Evolutionary conservation across 92 coral and sea anemone genomes (phyloP), one percentile per base, ranked within the genome.

Genomic region (Phenganax subtilis): DNA sequence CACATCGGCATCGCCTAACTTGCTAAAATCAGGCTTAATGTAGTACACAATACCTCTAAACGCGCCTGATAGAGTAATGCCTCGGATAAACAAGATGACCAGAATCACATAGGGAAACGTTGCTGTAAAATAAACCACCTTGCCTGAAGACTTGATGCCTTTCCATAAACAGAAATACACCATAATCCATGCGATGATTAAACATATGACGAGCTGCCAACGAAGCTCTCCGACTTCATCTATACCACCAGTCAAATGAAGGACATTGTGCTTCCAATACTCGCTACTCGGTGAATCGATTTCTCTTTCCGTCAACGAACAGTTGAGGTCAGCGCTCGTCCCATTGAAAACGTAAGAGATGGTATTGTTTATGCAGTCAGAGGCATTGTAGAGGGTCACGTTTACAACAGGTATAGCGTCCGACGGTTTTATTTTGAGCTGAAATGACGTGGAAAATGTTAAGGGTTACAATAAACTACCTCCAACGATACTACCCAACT

Each of bases 161-260:
- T 96, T 96, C 99, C 99, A 96, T 73, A 96, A 72, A 76, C 99
- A 96, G 85, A 96, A 96, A 65, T 96, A 96, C 9, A 96, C 99
- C 83, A 96, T 68, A 53, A 96, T 78, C 99, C 99, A 96, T 56
- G 99, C 96, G 7, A 96, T 85, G 52, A 96, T 84, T 16, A 96
- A 89, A 12, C 90, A 89, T 11, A 96, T 75, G 27, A 96, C 82
- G 81, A 96, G 89, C 80, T 92, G 93, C 91, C 96, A 93, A 51
- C 99, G 87, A 67, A 96, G 69, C 44, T 88, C 89, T 6, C 99
- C 99, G 37, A 84, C 87, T 54, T 82, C 85, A 9, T 82, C 92
- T 76, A 96, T 92, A 51, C 84, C 85, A 28, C 77, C 87, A 7
- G 92, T 84, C 44, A 96, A 89, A 53, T 87, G 87, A 20, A 96